Evolutionary conservation across 1,140 invertebrate genomes (phyloP), one percentile per base, ranked within the genome.

Genomic region (Drosophila bipectinata): DNA sequence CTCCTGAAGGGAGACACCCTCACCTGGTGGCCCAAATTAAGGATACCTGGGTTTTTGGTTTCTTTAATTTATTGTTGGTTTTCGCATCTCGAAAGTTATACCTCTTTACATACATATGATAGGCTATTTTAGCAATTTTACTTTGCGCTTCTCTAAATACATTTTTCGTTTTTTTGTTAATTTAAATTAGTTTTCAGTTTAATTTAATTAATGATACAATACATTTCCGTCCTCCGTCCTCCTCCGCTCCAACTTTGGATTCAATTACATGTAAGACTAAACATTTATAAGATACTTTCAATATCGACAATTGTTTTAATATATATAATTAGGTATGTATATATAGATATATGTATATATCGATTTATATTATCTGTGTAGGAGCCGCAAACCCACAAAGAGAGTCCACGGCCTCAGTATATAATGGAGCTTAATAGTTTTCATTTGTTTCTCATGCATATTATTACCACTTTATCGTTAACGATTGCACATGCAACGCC

Each of bases 261-360:
- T 59, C 71, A 75, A 54, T 75, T 75, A 74, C 72, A 77, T 68
- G 49, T 87, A 87, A 82, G 88, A 66, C 82, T 87, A 87, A 88
- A 87, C 82, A 87, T 88, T 79, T 85, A 85, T 85, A 87, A 74
- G 81, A 87, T 87, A 85, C 74, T 85, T 73, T 66, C 81, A 77
- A 87, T 85, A 85, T 87, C 82, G 82, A 87, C 82, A 87, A 88
- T 87, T 82, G 63, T 58, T 82, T 87, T 81, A 77, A 80, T 85
- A 76, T 44, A 44, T 76, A 72, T 82, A 73, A 77, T 56, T 77
- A 59, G 72, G 71, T 77, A 63, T 57, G 71, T 77, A 63, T 57
- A 63, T 63, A 59, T 71, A 54, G 58, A 63, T 79, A 30, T 79
- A 58, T 79, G 39, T 79, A 77, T 79, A 83, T 77, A 72, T 41